Evolutionary conservation across 2,797 vertebrate genomes (phyloP), one percentile per base, ranked within the genome.

Genomic region (Pangasius larnaudii): DNA sequence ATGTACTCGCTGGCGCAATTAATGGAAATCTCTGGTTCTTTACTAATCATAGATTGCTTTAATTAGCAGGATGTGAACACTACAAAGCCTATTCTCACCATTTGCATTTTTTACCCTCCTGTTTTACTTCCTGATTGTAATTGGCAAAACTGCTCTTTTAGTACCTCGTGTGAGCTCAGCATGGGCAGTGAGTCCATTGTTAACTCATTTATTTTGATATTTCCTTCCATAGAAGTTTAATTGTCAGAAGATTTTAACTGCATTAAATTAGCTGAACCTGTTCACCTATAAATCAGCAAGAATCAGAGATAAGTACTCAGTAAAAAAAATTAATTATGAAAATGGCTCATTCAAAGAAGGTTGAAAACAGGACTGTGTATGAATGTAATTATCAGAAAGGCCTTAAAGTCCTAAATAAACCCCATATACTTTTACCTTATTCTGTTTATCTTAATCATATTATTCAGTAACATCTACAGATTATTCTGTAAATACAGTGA

Each of bases 31-130:
- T 82, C 87, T 89, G 63, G 86, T 67, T 72, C 85, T 81, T 90
- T 78, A 90, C 90, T 89, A 90, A 90, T 84, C 77, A 1, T 46
- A 78, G 86, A 67, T 89, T 39, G 87, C 83, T 91, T 88, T 89
- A 89, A 91, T 90, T 89, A 89, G 63, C 87, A 88, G 51, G 84
- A 78, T 86, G 72, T 83, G 89, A 86, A 27, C 79, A n/a, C 85
- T 86, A 85, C 74, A 86, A 71, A 84, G 72, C 49, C 74, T 89
- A 84, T 87, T 84, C 77, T 82, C 24, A 0, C 36, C 58, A 46
- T 63, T 82, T 63, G 24, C 59, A 46, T 77, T 53, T 80, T 36
- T 69, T 69, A 42, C 27, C 67, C 81, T 91, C 72, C 74, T 78
- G 39, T 88, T 87, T 88, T 79, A 87, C 63, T 39, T 82, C 59